These are phyloP conservation scores for Chironomus riparius DNA, from an alignment of 2,888 invertebrate species.

Conservation along the genomic window DNA sequence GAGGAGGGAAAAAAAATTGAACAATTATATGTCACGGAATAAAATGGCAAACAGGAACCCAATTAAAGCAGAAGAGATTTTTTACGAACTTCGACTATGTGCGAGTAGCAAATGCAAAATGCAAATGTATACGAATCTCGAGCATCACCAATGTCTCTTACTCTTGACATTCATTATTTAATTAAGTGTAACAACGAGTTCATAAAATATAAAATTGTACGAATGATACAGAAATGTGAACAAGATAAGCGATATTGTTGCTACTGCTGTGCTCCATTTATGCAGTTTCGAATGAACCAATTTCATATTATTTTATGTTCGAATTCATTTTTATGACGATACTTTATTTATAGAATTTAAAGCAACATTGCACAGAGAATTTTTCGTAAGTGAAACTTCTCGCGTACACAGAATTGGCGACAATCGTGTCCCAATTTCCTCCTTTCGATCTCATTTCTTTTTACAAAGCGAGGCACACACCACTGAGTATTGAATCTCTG, in stretches of 20 bases:
- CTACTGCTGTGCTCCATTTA: slow-evolving; percentile 5
- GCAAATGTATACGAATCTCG: neutral
- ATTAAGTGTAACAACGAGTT: neutral
- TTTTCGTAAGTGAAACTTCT: too few relatives aligned
- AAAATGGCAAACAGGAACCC: slow-evolving; percentile 14
- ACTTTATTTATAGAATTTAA: too few relatives aligned
- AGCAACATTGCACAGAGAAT: too few relatives aligned
- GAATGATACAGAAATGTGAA: neutral
- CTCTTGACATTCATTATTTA: slow-evolving; percentile 21
- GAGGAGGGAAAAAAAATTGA: slow-evolving; percentile 7
- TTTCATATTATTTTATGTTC: neutral
- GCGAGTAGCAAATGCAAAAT: neutral
- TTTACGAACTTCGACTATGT: neutral
- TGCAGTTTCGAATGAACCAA: neutral
- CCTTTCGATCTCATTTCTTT: neutral
- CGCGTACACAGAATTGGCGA: neutral
- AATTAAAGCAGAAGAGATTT: slow-evolving; percentile 3
- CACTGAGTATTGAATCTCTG: neutral
- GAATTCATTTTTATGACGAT: neutral
- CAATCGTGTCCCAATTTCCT: slow-evolving; percentile 17
- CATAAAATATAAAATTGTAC: too few relatives aligned
- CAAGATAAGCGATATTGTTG: slow-evolving; percentile 10
- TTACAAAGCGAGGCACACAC: neutral
- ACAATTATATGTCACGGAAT: slow-evolving; percentile 19
- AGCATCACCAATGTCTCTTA: neutral